Evolutionary conservation across 2,113 vertebrate genomes (phyloP), one percentile per base, ranked within the genome.

Genomic region (Hippocampus zosterae): DNA sequence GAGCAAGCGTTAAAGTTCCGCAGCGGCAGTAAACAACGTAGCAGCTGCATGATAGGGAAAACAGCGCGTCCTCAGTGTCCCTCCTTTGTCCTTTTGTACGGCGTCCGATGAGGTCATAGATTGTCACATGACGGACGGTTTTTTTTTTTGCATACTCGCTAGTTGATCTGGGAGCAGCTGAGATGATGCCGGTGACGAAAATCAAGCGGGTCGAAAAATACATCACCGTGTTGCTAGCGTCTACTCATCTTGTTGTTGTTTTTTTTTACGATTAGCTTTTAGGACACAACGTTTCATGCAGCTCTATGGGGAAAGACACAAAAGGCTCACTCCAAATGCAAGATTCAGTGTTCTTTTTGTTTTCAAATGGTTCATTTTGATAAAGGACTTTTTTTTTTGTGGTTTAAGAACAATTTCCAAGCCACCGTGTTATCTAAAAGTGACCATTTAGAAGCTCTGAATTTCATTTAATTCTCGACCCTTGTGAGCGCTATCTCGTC

Each of bases 241-340:
- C 68, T 74, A 69, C 77, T 7, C 76, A 78, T 75, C 73, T 70
- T 70, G 59, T 72, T 29, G 2, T 29, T 29, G 2, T 33, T 81
- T 29, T 33, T 81, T 50, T 83, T 70, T 74, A 88, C 81, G 73
- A 77, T 68, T 77, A 84, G 23, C 70, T 65, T 82, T 29, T 56
- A 86, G 78, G 77, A 88, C 82, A 82, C 62, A 81, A 75, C 88
- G 64, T 65, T 80, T 88, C 91, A 92, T 93, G 92, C 88, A 91
- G 78, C 73, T 81, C 76, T 70, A 69, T 83, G 84, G 85, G 81
- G 75, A 88, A 78, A 86, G 79, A 81, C 80, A 77, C 62, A 70
- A 65, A 74, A 81, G 18, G 52, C 72, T 71, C 72, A 73, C 79
- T 80, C 76, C 70, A 65, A 69, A 52, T 27, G 67, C 61, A 53